Evolutionary conservation across 2,113 vertebrate genomes (phyloP), one percentile per base, ranked within the genome.

Genomic region (Elaphurus davidianus): DNA sequence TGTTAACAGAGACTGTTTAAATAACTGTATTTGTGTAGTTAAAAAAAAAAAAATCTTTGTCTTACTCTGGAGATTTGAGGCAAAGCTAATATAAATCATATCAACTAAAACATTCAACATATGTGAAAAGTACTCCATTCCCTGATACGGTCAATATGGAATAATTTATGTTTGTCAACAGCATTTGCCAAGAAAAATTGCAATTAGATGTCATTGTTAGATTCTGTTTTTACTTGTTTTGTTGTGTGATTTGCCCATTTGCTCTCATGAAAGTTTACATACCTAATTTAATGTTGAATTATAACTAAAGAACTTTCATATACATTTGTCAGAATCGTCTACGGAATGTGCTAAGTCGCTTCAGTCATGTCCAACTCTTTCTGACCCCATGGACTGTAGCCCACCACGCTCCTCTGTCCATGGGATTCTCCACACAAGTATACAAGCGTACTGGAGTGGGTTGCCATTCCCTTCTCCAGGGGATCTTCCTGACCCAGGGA

Each of bases 21-120:
- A 83, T 79, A 94, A 90, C 71, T 54, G 7, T n/a, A 85, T 45
- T 67, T 87, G 8, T 54, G 40, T 74, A 59, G 33, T 62, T 52
- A 27, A 43, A 76, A 78, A 40, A 76, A 74, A 79, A 50, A 59
- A 93, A 79, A 79, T 54, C 30, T 54, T 17, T 86, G 23, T 92
- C n/a, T 54, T 81, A 62, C 10, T 76, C 54, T 5, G 36, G 27
- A 47, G 60, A 90, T 36, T 74, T 92, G 47, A 87, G 33, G 15
- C 40, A 54, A 3, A 97, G 15, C 79, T 96, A 83, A 40, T 84
- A 87, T 64, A 95, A 97, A 92, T 94, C 36, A 27, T 45, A 84
- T 87, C 62, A 74, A 81, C 40, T 36, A 8, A 90, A 87, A 93
- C 90, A 76, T 74, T 90, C 57, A 96, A 30, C 30, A 15, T 81